Conservation (phyloP, 2,797 vertebrate genomes). For the Micropoecilia bifurca region DNA sequence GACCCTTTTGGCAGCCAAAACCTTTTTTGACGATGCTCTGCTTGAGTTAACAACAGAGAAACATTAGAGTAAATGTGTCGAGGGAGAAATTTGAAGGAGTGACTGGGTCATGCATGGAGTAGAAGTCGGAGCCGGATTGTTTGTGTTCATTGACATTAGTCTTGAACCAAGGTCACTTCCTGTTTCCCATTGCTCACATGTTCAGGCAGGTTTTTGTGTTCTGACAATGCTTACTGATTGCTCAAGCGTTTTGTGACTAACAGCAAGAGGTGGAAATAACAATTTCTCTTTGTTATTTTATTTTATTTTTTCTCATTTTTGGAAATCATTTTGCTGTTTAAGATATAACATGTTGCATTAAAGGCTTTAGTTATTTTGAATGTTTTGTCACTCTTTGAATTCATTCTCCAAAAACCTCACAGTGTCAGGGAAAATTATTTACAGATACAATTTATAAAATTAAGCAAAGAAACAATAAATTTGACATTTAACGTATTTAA, state of each 20-base stretch:
- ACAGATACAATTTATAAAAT: background rate
- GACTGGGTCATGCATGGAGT: slow-evolving; percentile 1
- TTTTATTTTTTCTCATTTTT: background rate
- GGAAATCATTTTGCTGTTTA: background rate
- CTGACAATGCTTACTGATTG: slow-evolving; percentile 24
- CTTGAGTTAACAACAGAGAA: slow-evolving; percentile 9
- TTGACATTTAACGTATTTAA: background rate
- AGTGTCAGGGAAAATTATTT: background rate
- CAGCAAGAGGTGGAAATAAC: background rate
- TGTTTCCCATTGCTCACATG: slow-evolving; percentile 59
- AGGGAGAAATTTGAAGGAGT: slow-evolving; percentile 4
- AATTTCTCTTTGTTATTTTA: background rate
- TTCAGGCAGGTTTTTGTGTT: slow-evolving; percentile 12
- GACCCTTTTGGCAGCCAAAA: background rate
- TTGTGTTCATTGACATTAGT: slow-evolving; percentile 28
- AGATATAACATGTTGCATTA: background rate
- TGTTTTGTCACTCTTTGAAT: background rate
- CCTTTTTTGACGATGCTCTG: background rate
- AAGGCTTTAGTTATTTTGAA: background rate
- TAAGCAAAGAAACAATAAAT: background rate
- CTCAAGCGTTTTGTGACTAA: background rate
- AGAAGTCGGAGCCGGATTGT: slow-evolving; percentile 8
- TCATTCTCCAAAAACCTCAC: background rate
- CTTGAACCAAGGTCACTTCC: slow-evolving; percentile 52
- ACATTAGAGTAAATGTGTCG: background rate